Base-by-base conservation (phyloP, 37 sponge, comb jelly and placozoan species). In the Dysidea cf. avara region DNA sequence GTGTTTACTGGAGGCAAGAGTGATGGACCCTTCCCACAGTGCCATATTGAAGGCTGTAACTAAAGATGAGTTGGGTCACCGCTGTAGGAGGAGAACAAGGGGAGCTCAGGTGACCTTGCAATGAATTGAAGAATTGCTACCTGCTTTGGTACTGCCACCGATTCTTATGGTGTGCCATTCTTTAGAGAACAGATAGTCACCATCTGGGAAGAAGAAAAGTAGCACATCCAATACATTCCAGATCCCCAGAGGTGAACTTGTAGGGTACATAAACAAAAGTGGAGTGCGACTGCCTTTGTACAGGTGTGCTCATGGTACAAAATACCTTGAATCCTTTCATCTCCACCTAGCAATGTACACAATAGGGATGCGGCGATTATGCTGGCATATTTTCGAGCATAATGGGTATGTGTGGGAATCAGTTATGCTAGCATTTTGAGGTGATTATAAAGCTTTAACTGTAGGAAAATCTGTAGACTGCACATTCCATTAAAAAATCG, bases 121-220 rank as follows among this genome's bases (percentile, higher is more conserved):
- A 3, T 13, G 3, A 12, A 29, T 72, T 18, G 82, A 72, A 30
- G 21, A 61, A 51, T 51, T 82, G 25, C 7, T 81, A 21, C 66
- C 77, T 11, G 48, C 71, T 21, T 32, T 83, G 2, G 53, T 11
- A 7, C 28, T 3, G 85, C 78, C 22, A 77, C 85, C 17, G 78
- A 83, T 37, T 36, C 49, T 3, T 66, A 76, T 13, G 83, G 83
- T 9, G 74, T 74, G 3, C n/a, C n/a, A n/a, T n/a, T n/a, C n/a
- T 32, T 83, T 0, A 76, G 34, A 40, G 77, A 68, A 7, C 53
- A 76, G 5, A 69, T 76, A 38, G 22, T 11, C 4, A 24, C 21
- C 26, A 77, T 83, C 22, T 77, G 78, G 85, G 36, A 33, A 3
- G 78, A 77, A 36, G 66, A 83, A 30, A 59, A 47, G 38, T 1